Evolutionary conservation across 2,888 invertebrate genomes (phyloP), one percentile per base, ranked within the genome.

Genomic region (Andrena marginata): DNA sequence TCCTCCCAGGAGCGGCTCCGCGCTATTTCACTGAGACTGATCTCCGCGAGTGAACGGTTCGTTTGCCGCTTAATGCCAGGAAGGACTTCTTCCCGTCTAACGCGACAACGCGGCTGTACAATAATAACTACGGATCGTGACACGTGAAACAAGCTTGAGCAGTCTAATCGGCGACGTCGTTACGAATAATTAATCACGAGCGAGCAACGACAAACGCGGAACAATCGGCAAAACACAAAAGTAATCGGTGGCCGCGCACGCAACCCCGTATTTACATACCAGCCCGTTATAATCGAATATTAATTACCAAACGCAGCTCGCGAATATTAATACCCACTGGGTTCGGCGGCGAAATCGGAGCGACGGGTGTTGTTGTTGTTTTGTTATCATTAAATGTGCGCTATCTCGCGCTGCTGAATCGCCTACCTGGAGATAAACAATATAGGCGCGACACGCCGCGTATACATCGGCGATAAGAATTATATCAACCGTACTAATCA

Each of bases 221-320:
- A 63, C 70, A 67, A 77, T 81, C 74, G 67, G 20, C 70, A 51
- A 71, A 70, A 77, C 77, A 42, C 49, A 48, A 75, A 82, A 80
- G 65, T 76, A 72, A 83, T 69, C 73, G 70, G 42, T 26, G 51
- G 20, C 29, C 20, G 60, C 33, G n/a, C n/a, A 10, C 20, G 0
- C 8, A 16, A 26, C 23, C 42, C 49, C 65, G 54, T 35, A 42
- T 70, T 80, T 82, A 42, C 67, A 48, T 67, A 54, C 20, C n/a
- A 23, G 56, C 33, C 8, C n/a, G 64, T 74, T 67, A 68, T 54
- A 70, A 81, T 70, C 59, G 77, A 83, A 83, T 83, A 83, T 83
- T 83, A 83, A 81, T 83, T 77, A 77, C 59, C 42, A 6, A 35
- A 60, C n/a, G 29, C 42, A 1, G 23, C 26, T 2, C 20, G 62